A percentile compares a stretch with the other conserved stretches of the same genome.
phyloP scores from a whole-genome alignment of 2,888 invertebrate genomes.

The Mythimna lalbum region DNA sequence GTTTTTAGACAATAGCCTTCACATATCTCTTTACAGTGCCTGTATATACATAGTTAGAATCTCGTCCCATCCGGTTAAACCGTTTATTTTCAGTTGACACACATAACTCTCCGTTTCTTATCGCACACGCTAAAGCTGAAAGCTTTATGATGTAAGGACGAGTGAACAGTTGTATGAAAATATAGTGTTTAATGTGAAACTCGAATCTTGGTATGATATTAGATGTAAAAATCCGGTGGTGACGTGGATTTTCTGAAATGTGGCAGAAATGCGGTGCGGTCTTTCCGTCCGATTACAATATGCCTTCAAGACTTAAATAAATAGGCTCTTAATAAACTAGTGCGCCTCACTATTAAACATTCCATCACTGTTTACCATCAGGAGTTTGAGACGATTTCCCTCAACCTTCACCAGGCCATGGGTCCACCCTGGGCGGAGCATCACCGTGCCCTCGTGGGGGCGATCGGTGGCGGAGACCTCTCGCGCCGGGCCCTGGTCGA shows the following conservation, averaged over 20 bases:
- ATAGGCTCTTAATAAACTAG: too few relatives aligned
- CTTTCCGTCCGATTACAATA: too few relatives aligned
- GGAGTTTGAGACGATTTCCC: too few relatives aligned
- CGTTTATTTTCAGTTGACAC: constrained; percentile 41
- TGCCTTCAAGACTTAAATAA: too few relatives aligned
- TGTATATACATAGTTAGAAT: not conserved
- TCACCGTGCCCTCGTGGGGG: too few relatives aligned
- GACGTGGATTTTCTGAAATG: not conserved
- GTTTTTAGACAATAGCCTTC: constrained; percentile 4
- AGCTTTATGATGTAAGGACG: constrained; percentile 40
- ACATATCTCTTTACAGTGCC: not conserved
- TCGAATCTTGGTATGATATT: constrained; percentile 12
- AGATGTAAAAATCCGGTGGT: not conserved
- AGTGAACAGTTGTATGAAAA: constrained; percentile 23
- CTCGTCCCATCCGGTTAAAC: constrained; percentile 48
- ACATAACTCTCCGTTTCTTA: constrained; percentile 48
- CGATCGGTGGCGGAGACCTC: too few relatives aligned
- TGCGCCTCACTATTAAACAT: too few relatives aligned
- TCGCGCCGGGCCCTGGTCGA: too few relatives aligned
- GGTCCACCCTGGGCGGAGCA: too few relatives aligned
- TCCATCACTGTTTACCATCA: too few relatives aligned
- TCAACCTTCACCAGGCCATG: too few relatives aligned
- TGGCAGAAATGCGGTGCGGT: too few relatives aligned
- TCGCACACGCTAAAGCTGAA: constrained; percentile 38
- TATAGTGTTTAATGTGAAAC: constrained; percentile 9